Evolutionary conservation across 2,888 invertebrate genomes (phyloP).

Genomic region (Thymelicus lineola): DNA sequence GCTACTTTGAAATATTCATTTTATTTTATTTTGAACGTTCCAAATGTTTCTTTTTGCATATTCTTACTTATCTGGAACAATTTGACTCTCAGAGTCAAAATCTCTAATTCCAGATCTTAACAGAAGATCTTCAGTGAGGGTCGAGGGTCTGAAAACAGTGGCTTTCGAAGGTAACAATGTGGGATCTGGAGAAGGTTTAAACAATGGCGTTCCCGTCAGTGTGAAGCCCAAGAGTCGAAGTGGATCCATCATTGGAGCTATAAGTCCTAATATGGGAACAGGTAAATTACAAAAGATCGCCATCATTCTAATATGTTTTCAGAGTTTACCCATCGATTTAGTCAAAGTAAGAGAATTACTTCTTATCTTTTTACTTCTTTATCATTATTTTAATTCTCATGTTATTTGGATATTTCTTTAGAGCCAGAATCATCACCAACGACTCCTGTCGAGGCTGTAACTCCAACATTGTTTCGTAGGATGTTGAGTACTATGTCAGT

Average conservation of each 20-base stretch:
- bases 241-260: conserved; percentile 81
- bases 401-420: conserved; percentile 50
- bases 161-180: conserved; percentile 69
- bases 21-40: too few relatives aligned
- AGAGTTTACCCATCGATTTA: too few relatives aligned
- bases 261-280: conserved; percentile 82
- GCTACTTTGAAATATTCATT: neutral
- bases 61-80: neutral
- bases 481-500: conserved; percentile 78
- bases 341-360: too few relatives aligned
- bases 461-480: conserved; percentile 66
- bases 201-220: conserved; percentile 61
- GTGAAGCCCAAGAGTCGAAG: conserved; percentile 78
- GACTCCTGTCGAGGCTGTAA: conserved; percentile 52
- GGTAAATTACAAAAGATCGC: conserved; percentile 53
- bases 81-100: conserved; percentile 27
- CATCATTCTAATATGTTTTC: too few relatives aligned
- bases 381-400: neutral
- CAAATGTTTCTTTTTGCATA: too few relatives aligned
- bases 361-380: neutral
- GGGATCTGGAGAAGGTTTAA: conserved; percentile 63
- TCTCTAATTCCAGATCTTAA: conserved; percentile 62
- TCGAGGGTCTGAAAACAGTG: conserved; percentile 65
- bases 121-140: conserved; percentile 71
- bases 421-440: conserved; percentile 63